Conservation (phyloP, 1,140 invertebrate genomes). For the Nautilus pompilius region DNA sequence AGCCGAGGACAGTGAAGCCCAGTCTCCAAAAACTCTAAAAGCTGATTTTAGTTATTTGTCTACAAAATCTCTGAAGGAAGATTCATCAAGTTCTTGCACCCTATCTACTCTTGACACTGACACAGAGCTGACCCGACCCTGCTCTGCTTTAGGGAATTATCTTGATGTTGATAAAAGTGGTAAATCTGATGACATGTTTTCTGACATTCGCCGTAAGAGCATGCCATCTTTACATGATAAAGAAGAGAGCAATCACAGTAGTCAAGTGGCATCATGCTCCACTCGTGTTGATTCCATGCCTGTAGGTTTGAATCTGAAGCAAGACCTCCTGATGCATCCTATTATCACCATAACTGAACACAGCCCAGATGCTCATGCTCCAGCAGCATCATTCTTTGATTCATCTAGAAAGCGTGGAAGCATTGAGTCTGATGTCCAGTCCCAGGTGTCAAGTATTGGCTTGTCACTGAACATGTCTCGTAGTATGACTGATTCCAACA, state of each 20-base stretch:
- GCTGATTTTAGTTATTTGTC: slow-evolving; percentile 8
- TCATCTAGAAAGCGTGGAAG: slow-evolving; percentile 1
- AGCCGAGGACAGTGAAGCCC: slow-evolving; percentile 10
- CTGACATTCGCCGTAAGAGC: slow-evolving; percentile 24
- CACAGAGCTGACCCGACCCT: slow-evolving; percentile 16
- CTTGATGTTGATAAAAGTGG: slow-evolving; percentile 11
- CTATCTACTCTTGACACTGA: slow-evolving; percentile 15
- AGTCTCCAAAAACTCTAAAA: slow-evolving; percentile 17
- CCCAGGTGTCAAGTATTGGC: not conserved
- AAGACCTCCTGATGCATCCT: slow-evolving; percentile 64
- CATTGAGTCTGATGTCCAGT: not conserved
- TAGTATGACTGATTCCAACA: slow-evolving; percentile 92
- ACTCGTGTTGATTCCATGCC: slow-evolving; percentile 19
- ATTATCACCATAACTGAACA: slow-evolving; percentile 96
- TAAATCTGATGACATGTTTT: slow-evolving; percentile 11
- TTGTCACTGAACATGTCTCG: slow-evolving; percentile 52
- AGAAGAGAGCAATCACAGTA: slow-evolving; percentile 31
- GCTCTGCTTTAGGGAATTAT: slow-evolving; percentile 26
- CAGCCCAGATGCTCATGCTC: slow-evolving; percentile 47
- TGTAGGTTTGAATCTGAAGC: slow-evolving; percentile 2
- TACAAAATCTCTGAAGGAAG: slow-evolving; percentile 9
- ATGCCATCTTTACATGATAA: slow-evolving; percentile 30
- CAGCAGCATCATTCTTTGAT: not conserved
- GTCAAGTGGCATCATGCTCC: slow-evolving; percentile 30
- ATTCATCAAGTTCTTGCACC: slow-evolving; percentile 20